Conservation (phyloP, 1,140 invertebrate genomes). For the Venustaconcha ellipsiformis region DNA sequence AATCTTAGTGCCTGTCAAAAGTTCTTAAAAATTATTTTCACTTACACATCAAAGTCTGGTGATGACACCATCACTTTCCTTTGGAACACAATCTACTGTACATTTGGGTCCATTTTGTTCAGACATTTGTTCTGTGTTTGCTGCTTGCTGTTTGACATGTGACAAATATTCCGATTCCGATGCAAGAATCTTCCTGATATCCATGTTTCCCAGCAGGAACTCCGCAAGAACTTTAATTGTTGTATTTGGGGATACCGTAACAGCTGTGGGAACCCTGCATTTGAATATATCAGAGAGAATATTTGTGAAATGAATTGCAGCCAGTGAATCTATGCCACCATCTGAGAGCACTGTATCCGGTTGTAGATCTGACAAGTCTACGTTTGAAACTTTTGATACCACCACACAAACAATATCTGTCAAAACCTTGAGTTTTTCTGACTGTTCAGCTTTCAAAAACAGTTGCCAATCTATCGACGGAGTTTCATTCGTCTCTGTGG, state of each 20-base stretch:
- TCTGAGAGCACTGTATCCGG: background rate
- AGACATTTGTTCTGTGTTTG: too few relatives aligned
- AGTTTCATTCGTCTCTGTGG: conserved; percentile 1
- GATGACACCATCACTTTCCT: too few relatives aligned
- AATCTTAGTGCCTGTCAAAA: too few relatives aligned
- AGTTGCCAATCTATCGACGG: conserved; percentile 1
- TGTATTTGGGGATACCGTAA: conserved; percentile 11
- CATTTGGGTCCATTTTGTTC: too few relatives aligned
- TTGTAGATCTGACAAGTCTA: background rate
- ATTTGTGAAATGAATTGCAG: conserved; percentile 16
- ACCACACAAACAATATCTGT: conserved; percentile 7
- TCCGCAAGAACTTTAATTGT: background rate
- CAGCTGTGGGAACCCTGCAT: conserved; percentile 4
- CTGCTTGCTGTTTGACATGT: too few relatives aligned
- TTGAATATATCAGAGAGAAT: conserved; percentile 3
- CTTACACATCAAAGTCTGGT: too few relatives aligned
- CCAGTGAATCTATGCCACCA: conserved; percentile 17
- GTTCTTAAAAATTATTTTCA: too few relatives aligned
- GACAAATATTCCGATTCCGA: too few relatives aligned
- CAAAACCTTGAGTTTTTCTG: background rate
- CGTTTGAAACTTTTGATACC: conserved; percentile 8
- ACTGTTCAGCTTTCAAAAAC: background rate
- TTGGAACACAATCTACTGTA: too few relatives aligned
- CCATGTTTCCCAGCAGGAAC: too few relatives aligned
- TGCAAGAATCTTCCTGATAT: too few relatives aligned